Conservation (phyloP, 2,797 vertebrate genomes). For the Spinus pinus region DNA sequence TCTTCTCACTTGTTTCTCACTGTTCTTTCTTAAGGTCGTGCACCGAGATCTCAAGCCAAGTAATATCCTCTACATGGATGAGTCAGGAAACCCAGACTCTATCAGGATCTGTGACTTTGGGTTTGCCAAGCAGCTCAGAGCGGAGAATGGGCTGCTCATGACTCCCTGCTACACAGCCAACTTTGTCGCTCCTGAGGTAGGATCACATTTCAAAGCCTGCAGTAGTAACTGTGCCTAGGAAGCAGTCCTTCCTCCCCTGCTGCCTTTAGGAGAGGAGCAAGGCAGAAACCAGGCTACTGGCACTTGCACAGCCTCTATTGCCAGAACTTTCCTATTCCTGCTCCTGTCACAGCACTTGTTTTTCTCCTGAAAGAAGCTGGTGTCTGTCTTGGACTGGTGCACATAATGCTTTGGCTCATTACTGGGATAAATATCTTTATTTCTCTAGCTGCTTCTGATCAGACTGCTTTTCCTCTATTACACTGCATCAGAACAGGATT, state of each 20-base stretch:
- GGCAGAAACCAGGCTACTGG: not conserved
- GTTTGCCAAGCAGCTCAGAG: constrained; percentile 93
- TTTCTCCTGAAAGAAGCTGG: not conserved
- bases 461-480: not conserved
- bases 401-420: not conserved
- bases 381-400: not conserved
- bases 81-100: constrained; percentile 89
- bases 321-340: not conserved
- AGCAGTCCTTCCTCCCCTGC: not conserved
- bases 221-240: not conserved
- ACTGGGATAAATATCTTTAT: not conserved
- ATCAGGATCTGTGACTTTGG: constrained; percentile 95
- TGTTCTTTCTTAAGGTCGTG: constrained; percentile 82
- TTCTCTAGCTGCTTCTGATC: not conserved
- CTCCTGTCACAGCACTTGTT: not conserved
- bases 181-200: constrained; percentile 95
- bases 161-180: constrained; percentile 97
- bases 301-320: not conserved
- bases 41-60: constrained; percentile 96
- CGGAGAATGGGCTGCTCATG: constrained; percentile 94
- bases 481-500: not conserved
- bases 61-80: constrained; percentile 92
- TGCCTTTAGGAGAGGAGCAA: not conserved
- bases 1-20: not conserved
- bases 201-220: not conserved